Evolutionary conservation across 1,140 invertebrate species (phyloP).

Genomic region (Dendrolimus kikuchii): DNA sequence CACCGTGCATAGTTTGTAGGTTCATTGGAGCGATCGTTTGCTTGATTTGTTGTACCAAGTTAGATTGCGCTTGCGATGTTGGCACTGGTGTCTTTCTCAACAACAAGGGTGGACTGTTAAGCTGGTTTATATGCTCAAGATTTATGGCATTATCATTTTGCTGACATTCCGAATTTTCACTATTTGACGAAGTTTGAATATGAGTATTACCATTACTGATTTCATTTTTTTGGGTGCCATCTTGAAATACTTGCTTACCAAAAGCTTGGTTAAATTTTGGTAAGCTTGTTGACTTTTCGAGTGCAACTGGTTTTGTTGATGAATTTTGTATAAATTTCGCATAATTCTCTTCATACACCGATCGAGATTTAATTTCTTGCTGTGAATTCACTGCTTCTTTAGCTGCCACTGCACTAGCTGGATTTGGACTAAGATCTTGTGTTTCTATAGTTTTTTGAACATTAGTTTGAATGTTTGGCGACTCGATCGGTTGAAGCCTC

Average conservation of each 20-base stretch:
- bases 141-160: slow-evolving; percentile 40
- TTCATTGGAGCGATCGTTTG: slow-evolving; percentile 65
- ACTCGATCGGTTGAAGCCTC: slow-evolving; percentile 58
- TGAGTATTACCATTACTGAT: slow-evolving; percentile 36
- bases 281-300: slow-evolving; percentile 65
- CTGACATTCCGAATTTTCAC: slow-evolving; percentile 40
- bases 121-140: slow-evolving; percentile 56
- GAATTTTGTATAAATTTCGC: slow-evolving; percentile 70
- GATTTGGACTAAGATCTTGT: slow-evolving; percentile 30
- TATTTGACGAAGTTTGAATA: slow-evolving; percentile 22
- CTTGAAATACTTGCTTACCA: slow-evolving; percentile 77
- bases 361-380: slow-evolving; percentile 66
- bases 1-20: slow-evolving; percentile 74
- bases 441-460: slow-evolving; percentile 34
- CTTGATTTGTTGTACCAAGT: slow-evolving; percentile 62
- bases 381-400: slow-evolving; percentile 32
- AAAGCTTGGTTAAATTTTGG: slow-evolving; percentile 88
- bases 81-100: slow-evolving; percentile 48
- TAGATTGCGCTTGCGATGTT: slow-evolving; percentile 44
- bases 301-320: slow-evolving; percentile 36
- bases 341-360: slow-evolving; percentile 72
- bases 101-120: slow-evolving; percentile 58
- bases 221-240: slow-evolving; percentile 52
- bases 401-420: slow-evolving; percentile 14
- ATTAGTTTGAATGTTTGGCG: slow-evolving; percentile 33